Evolutionary conservation across 2,888 invertebrate genomes (phyloP), one percentile per base, ranked within the genome.

Genomic region (Arenicola marina): DNA sequence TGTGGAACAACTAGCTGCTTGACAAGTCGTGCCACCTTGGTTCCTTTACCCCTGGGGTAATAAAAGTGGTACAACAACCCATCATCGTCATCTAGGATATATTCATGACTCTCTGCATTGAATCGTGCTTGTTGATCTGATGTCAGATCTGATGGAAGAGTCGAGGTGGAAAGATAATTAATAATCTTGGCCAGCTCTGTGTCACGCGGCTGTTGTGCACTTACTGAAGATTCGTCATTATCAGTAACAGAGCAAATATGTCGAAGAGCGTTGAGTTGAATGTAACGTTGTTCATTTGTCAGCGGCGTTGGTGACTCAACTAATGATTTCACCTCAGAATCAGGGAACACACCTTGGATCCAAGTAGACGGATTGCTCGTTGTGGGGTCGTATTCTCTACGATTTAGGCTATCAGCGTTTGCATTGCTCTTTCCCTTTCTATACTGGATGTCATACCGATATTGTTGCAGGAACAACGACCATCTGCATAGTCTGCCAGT

Each of bases 401-500:
- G 4, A 28, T 24, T 26, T n/a, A 57, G 46, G 4, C 26, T 11
- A 46, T 57, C 57, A 57, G 57, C 57, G 29, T 57, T 57, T 11
- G 7, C 4, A n/a, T 46, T 7, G 4, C 7, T 15, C 24, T 44
- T 57, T 28, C 57, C 57, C 7, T 44, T 11, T 46, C 46, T 46
- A 57, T 57, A 31, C n/a, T 46, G 4, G 24, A 57, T 46, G n/a
- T 44, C 18, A 29, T 26, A 28, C 3, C 63, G 45, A 28, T 69
- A 69, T 4, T 53, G 56, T 55, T 71, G 66, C 26, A 69, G 53
- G 29, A 58, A 63, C 18, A 66, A 45, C 21, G 69, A 59, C 69
- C 67, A 71, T 55, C 71, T 34, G 43, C 62, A 62, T 29, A 69
- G 46, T 53, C 61, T 54, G 1, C 68, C 63, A 33, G 57, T 56